Base-by-base conservation (phyloP, 2,888 invertebrate species). In the Hoplodrina blanda region DNA sequence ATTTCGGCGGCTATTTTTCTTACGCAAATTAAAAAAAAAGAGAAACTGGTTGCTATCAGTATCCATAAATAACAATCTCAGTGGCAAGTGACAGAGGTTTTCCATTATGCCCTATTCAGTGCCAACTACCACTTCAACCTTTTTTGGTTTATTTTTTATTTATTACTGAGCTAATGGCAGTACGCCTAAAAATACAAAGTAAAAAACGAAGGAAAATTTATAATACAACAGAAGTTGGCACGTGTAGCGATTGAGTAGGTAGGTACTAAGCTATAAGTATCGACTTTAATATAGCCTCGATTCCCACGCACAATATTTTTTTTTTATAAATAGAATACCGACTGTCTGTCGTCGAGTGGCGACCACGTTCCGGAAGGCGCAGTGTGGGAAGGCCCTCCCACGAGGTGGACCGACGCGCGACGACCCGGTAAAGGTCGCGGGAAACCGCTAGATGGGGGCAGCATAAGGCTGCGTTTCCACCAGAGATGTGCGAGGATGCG, bases 1-100 rank as follows among this genome's bases (percentile, higher is more conserved):
- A 69, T 64, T 53, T 52, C 15, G 49, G 2, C 4, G 10, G 6
- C 25, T 37, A 55, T 62, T 72, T 67, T 67, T 64, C 54, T 62
- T 46, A 46, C 61, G 41, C 55, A 71, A 80, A 80, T 80, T 78
- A 80, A 78, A 73, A 76, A n/a, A 76, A 68, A 69, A 53, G 49
- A 72, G 25, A 66, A 57, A 74, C 55, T 37, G 57, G 50, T 53
- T 61, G 52, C 69, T 63, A 68, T 66, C 69, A 69, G 69, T 81
- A 78, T 66, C 78, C 68, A 71, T 75, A 78, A 78, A 81, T 78
- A 81, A 81, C 75, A 71, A 69, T 63, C 65, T 65, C 55, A 55
- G 65, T 63, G 78, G 75, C 71, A 71, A 75, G 70, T 81, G 78
- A 81, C 81, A 81, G 60, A 80, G 80, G 75, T 81, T 81, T 81